phyloP scores from a whole-genome alignment of 2,113 vertebrate species.

The Amblyopsis rosae region DNA sequence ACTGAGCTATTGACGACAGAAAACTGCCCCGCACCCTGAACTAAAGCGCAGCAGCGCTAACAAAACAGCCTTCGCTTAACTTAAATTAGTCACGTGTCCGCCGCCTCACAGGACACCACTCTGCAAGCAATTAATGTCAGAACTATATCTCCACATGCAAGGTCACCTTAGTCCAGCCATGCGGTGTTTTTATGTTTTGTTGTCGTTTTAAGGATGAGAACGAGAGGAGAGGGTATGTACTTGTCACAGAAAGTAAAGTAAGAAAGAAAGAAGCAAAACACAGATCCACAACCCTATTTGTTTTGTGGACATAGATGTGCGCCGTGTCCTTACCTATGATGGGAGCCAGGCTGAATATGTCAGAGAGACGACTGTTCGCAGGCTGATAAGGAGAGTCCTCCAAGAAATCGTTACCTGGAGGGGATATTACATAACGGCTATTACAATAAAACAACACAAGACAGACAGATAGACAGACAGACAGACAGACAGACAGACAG shows the following conservation, averaged over 20 bases:
- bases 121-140: constrained; percentile 25
- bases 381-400: constrained; percentile 93
- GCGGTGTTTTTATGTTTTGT: constrained; percentile 26
- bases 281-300: too few species aligned
- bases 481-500: background rate
- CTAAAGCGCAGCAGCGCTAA: background rate
- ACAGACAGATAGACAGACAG: background rate
- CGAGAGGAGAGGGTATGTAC: background rate
- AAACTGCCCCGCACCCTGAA: constrained; percentile 5
- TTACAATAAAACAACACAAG: background rate
- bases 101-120: constrained; percentile 33
- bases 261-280: background rate
- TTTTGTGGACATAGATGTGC: too few species aligned
- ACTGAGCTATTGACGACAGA: constrained; percentile 6
- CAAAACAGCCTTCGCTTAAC: constrained; percentile 5
- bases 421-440: constrained; percentile 20
- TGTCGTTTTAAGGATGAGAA: too few species aligned
- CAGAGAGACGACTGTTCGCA: constrained; percentile 90
- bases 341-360: constrained; percentile 92
- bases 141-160: constrained; percentile 70
- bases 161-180: constrained; percentile 58
- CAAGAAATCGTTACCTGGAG: constrained; percentile 88
- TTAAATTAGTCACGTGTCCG: constrained; percentile 11
- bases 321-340: constrained; percentile 84
- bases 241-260: constrained; percentile 37